Base-by-base conservation (phyloP, 2,113 vertebrate species). In the Megaceryle maxima region DNA sequence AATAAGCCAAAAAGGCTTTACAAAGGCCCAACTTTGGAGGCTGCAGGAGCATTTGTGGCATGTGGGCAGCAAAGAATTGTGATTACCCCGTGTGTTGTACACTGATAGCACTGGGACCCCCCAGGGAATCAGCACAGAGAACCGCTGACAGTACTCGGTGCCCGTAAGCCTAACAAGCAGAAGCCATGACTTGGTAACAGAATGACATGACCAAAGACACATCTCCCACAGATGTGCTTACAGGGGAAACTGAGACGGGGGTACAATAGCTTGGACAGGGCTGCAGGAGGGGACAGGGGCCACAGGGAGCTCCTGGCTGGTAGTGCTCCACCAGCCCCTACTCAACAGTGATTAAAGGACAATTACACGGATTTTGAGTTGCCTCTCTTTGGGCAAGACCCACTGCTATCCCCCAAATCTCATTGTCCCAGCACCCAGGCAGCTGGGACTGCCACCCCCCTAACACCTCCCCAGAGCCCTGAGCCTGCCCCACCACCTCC, bases 391-490 rank as follows among this genome's bases (percentile, higher is more conserved):
- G 0, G 57, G 57, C 53, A 68, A n/a, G 31, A 44, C 28, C 12
- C 0, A 0, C 24, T 2, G 1, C 33, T 33, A 9, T 16, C 6
- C 17, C 26, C 21, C 37, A 55, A 18, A 21, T 10, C 6, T 24
- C 35, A 21, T 39, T 13, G 3, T 60, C 12, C 19, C 51, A 68
- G 66, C 5, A 4, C 37, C 25, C 0, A 0, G 20, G 24, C 53
- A 79, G 29, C 46, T 2, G 2, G 43, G 41, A 20, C 41, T 62
- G 26, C 24, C 29, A 16, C 9, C 16, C 15, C 15, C 5, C 2
- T 5, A 15, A 35, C 20, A 60, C 6, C 46, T 7, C 46, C 12
- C 12, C 8, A 0, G 55, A 19, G 8, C 78, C 15, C 69, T 7
- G 55, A 5, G 11, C 37, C 59, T 66, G 16, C 44, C 63, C 57